Percentiles rank a stretch among this genome's conserved stretches.
Conservation (phyloP, 2,797 vertebrate genomes). For the Labeo calbasu region DNA sequence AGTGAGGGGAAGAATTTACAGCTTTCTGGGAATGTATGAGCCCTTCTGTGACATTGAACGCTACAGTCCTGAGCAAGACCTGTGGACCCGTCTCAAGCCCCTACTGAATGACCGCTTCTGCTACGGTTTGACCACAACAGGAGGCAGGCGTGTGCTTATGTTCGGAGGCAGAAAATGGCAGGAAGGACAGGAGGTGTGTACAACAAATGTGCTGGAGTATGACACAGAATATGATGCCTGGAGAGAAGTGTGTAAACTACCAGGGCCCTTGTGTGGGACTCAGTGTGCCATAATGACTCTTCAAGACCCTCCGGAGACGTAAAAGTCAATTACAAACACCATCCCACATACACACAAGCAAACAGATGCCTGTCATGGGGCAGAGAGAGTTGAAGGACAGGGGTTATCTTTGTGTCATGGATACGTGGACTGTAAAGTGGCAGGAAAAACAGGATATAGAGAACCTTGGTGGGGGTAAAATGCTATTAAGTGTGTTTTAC, state of each 20-base stretch:
- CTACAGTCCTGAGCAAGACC: conserved; percentile 80
- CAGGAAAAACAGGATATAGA: conserved; percentile 17
- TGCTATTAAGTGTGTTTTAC: neutral
- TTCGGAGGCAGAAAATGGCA: conserved; percentile 93
- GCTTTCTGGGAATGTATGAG: conserved; percentile 91
- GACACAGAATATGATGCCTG: conserved; percentile 87
- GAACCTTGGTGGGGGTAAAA: conserved; percentile 1
- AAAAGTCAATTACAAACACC: conserved; percentile 24
- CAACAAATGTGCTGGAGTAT: conserved; percentile 88
- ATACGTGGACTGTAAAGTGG: neutral
- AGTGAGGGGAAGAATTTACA: conserved; percentile 83
- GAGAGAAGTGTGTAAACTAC: conserved; percentile 88
- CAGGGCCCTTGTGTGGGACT: conserved; percentile 84
- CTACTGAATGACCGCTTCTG: conserved; percentile 85
- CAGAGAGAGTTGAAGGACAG: conserved; percentile 9
- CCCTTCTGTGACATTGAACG: conserved; percentile 94
- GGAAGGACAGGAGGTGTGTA: conserved; percentile 84
- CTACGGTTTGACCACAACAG: conserved; percentile 84
- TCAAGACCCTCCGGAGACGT: conserved; percentile 66
- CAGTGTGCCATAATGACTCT: conserved; percentile 87
- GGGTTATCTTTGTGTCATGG: conserved; percentile 3
- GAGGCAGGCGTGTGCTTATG: conserved; percentile 83
- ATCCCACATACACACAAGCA: conserved; percentile 45
- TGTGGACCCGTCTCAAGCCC: conserved; percentile 89
- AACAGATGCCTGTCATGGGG: conserved; percentile 20